phyloP scores from a whole-genome alignment of 2,113 vertebrate genomes.

The Alligator mississippiensis region DNA sequence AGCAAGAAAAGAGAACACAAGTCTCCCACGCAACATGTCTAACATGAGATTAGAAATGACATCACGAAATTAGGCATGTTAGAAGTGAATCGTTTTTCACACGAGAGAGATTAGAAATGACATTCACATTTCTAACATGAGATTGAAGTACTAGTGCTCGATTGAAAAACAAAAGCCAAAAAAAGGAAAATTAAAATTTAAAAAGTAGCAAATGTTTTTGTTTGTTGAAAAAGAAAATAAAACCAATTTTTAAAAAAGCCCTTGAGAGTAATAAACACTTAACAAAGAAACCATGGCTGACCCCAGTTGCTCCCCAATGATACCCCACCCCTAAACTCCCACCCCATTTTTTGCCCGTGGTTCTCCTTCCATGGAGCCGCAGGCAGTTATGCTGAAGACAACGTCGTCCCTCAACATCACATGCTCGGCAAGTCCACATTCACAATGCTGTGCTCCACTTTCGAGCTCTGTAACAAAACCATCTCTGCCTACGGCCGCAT shows the following conservation, averaged over 20 bases:
- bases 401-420: too few species aligned
- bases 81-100: too few species aligned
- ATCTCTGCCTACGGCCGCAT: too few species aligned
- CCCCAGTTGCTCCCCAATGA: conserved; percentile 34
- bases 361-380: conserved; percentile 81
- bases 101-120: too few species aligned
- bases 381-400: too few species aligned
- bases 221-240: conserved; percentile 24
- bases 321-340: too few species aligned
- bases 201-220: not conserved
- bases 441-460: too few species aligned
- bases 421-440: too few species aligned
- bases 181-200: not conserved
- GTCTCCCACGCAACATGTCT: not conserved
- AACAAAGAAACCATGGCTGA: conserved; percentile 68
- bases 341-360: conserved; percentile 64
- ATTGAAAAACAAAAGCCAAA: not conserved
- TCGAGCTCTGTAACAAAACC: too few species aligned
- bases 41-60: conserved; percentile 50
- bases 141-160: too few species aligned
- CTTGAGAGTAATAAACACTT: conserved; percentile 70
- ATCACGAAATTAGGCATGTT: conserved; percentile 19
- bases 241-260: conserved; percentile 60
- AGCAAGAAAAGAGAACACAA: not conserved
- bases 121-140: too few species aligned